Base-by-base conservation (phyloP, 1,140 invertebrate species). In the Hydropsyche tenuis region DNA sequence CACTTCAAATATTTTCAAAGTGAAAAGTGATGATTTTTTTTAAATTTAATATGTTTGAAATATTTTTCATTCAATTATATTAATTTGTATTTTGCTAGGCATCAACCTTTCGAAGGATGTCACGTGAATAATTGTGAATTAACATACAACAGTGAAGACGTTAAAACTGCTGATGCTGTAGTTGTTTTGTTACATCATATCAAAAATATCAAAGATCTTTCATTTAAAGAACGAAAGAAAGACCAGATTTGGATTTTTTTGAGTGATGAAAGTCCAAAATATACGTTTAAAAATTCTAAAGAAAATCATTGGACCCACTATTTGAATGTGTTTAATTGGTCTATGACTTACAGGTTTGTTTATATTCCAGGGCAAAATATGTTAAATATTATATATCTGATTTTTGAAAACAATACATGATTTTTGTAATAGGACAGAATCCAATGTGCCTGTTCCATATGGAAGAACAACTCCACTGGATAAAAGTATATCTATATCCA, bases 311-410 rank as follows among this genome's bases (percentile, higher is more conserved):
- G 77, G 22, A 79, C 79, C 18, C 78, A 84, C 16, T 90, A 87
- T 72, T 82, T 88, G 72, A 83, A 83, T 1, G 18, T 87, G 2
- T 91, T 92, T 78, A 91, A 92, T 77, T 91, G 90, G 90, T 91
- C 91, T 0, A 93, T 93, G 91, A 89, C 87, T 1, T 93, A 91
- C 78, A 82, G 86, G 78, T 82, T 9, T 45, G 2, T 30, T 22
- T 63, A 63, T 63, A 23, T 22, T 60, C 18, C 9, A 14, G n/a
- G n/a, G n/a, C 9, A 60, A 14, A 56, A 56, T 6, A 16, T 9
- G 53, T 56, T 7, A 56, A 14, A 56, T 56, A 45, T 45, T 45
- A 45, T 56, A 16, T 9, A 6, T 6, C 18, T 56, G 25, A 62
- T 62, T 62, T 20, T 14, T 7, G 6, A 25, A 12, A 62, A 16